These are phyloP conservation scores for Phyllostomus discolor DNA, from an alignment of 2,113 vertebrate genomes.

Conservation along the genomic window DNA sequence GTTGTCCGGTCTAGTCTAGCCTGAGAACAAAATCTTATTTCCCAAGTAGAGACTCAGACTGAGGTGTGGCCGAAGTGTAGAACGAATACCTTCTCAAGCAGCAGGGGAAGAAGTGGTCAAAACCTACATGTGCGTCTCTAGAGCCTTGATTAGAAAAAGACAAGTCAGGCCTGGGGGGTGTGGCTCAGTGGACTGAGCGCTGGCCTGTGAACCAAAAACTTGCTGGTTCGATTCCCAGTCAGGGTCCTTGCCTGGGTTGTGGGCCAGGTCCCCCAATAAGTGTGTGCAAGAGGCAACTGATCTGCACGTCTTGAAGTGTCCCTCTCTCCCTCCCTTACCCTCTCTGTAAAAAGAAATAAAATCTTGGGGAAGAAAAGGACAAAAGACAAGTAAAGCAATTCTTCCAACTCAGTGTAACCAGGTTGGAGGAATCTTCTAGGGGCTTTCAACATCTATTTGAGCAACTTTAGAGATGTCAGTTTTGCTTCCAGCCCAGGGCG, in stretches of 20 bases:
- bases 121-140: neutral
- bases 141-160: slow-evolving; percentile 19
- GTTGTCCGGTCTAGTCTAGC: neutral
- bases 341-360: too few species aligned
- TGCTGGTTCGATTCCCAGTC: too few species aligned
- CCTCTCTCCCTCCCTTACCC: too few species aligned
- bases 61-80: neutral
- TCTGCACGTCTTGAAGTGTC: too few species aligned
- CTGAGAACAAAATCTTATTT: slow-evolving; percentile 2
- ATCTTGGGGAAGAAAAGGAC: neutral
- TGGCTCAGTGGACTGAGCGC: too few species aligned
- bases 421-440: neutral
- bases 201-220: too few species aligned
- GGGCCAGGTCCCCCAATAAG: too few species aligned
- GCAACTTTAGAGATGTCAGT: neutral
- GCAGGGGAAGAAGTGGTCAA: neutral
- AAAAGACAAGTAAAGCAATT: neutral
- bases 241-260: too few species aligned
- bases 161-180: neutral
- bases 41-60: neutral
- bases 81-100: neutral
- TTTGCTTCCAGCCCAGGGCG: neutral
- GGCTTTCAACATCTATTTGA: neutral
- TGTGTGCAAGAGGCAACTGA: too few species aligned
- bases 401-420: neutral